Base-by-base conservation (phyloP, 30 jellyfish, hydroid and myxozoan genomes). In the Clytia hemisphaerica region DNA sequence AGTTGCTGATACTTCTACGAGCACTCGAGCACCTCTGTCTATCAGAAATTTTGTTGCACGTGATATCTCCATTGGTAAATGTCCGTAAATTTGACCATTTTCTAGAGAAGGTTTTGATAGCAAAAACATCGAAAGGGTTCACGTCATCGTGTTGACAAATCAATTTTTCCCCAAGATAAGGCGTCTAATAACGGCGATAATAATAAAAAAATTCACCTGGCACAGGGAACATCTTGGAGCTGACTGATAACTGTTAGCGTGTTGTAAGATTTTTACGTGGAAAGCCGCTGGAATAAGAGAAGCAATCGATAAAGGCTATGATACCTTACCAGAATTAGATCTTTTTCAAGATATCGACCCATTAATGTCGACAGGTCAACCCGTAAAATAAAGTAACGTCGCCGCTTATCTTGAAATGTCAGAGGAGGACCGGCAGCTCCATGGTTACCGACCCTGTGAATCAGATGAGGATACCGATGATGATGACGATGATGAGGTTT, bases 91-190 rank as follows among this genome's bases (percentile, higher is more conserved):
- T 42, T 21, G 54, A 42, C 54, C 54, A 42, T 42, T 42, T 42
- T 42, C 54, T 42, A 12, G 54, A 42, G 19, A 16, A 42, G 19
- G 54, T 42, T 42, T 42, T 42, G 54, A 42, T 42, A 21, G 54
- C 54, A 42, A 42, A 42, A 42, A 42, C 54, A 42, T 42, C 54
- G 19, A 42, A 42, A 12, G 54, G 54, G 0, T 42, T 42, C 19
- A 42, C 14, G 54, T 21, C 0, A 42, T 42, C 54, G 19, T 42
- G 19, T 21, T 42, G 54, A 42, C 54, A 42, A 42, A 42, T 21
- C 54, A 42, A 42, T 42, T 42, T 21, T 42, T 42, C 54, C 54
- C 54, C 54, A 42, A 42, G 54, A 42, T 42, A 42, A 42, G 54
- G 54, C 19, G 54, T 42, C 54, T 21, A 42, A 42, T 42, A 42